Percentiles rank a stretch among this genome's conserved stretches.
phyloP scores from a whole-genome alignment of 2,797 vertebrate species.

The Pagetopsis macropterus region DNA sequence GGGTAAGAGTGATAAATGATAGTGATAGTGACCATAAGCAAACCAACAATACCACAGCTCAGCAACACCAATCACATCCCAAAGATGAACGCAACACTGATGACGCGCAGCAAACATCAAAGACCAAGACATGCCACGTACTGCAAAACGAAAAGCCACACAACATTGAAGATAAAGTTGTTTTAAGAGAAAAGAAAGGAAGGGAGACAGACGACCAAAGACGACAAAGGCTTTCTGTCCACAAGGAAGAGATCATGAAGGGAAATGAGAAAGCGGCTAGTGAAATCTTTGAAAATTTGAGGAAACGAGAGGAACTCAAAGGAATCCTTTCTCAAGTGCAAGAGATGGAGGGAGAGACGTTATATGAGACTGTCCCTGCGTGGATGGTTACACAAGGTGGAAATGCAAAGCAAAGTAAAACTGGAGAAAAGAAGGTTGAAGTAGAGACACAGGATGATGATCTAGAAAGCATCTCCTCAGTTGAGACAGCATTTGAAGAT shows the following conservation, averaged over 20 bases:
- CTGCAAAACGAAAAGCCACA: conserved; percentile 41
- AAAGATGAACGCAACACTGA: conserved; percentile 25
- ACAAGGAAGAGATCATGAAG: conserved; percentile 90
- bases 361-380: conserved; percentile 86
- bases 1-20: conserved; percentile 56
- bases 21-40: conserved; percentile 33
- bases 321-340: conserved; percentile 85
- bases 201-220: conserved; percentile 83
- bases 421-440: conserved; percentile 67
- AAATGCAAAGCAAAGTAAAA: conserved; percentile 61
- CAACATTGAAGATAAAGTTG: conserved; percentile 69
- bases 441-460: conserved; percentile 78
- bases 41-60: conserved; percentile 16
- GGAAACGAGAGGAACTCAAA: conserved; percentile 87
- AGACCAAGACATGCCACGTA: conserved; percentile 9
- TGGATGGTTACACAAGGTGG: conserved; percentile 74
- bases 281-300: conserved; percentile 87
- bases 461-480: conserved; percentile 83
- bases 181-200: conserved; percentile 78
- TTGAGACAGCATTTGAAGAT: conserved; percentile 92
- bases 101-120: conserved; percentile 14
- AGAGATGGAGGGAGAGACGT: conserved; percentile 86
- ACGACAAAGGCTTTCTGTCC: conserved; percentile 86
- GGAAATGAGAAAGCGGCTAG: conserved; percentile 85
- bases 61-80: conserved; percentile 26